Evolutionary conservation across 2,113 vertebrate species (phyloP), one percentile per base, ranked within the genome.

Genomic region (Rana temporaria): DNA sequence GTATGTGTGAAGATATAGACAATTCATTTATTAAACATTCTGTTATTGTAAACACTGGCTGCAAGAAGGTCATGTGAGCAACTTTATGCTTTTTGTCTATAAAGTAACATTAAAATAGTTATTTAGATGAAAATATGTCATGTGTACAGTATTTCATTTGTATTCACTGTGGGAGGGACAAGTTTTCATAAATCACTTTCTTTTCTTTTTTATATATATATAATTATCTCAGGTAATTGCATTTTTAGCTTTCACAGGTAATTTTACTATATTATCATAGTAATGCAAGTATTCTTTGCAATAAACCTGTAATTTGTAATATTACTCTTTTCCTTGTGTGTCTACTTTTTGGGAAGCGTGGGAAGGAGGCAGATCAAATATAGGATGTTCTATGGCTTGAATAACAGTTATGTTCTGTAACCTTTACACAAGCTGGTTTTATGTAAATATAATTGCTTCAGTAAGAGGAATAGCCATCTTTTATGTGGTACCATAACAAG

Each of bases 11-110:
- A 76, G 71, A 57, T 83, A 83, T 76, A 83, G 81, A 83, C 55
- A 83, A 82, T 83, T 42, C 81, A 76, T 83, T 76, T 83, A 83
- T 83, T 83, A 76, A 76, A 83, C 81, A 60, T 83, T 76, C 72
- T 83, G 72, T 20, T 66, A 81, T 82, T 76, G 62, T 55, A 76
- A 83, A 38, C 53, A 83, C 63, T 83, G 72, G 63, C 70, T 83
- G 70, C 63, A 66, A 60, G 60, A 76, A 57, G 52, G 81, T 83
- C 81, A 76, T 83, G 53, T 83, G 71, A 67, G 65, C 63, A 83
- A 76, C 26, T 30, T 26, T 68, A 60, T 83, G 68, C 53, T 68
- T 68, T 57, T 74, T 82, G 63, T 83, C 55, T 68, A 67, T 66
- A 66, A 74, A 74, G 38, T 67, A 82, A 59, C 81, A 76, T 83